Conservation (phyloP, 1,140 invertebrate species). For the Papilio glaucus region DNA sequence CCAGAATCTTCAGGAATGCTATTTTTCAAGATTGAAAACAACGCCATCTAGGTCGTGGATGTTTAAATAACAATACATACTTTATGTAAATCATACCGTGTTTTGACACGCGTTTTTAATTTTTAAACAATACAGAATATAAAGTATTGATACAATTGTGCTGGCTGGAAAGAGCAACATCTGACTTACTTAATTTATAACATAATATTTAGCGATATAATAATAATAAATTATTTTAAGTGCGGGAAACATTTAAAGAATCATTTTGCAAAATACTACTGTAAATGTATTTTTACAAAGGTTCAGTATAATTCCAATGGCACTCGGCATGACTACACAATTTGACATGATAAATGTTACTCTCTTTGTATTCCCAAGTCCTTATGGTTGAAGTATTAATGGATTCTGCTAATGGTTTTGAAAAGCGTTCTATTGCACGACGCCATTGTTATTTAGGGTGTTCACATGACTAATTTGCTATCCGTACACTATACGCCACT, state of each 20-base stretch:
- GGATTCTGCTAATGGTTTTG: constrained; percentile 36
- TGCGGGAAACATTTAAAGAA: neutral
- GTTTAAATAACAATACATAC: too few species aligned
- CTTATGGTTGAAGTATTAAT: constrained; percentile 37
- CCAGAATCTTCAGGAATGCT: too few species aligned
- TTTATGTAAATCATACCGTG: too few species aligned
- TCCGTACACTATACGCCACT: neutral
- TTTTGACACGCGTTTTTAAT: too few species aligned
- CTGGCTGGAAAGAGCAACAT: too few species aligned
- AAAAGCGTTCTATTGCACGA: constrained; percentile 31
- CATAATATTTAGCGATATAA: too few species aligned
- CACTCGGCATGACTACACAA: constrained; percentile 31
- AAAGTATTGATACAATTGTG: too few species aligned
- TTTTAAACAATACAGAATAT: too few species aligned
- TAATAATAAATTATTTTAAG: neutral
- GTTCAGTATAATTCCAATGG: constrained; percentile 25
- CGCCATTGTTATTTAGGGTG: constrained; percentile 24
- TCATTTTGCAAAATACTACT: neutral
- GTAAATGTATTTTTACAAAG: constrained; percentile 28
- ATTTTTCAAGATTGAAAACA: too few species aligned
- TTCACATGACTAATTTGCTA: constrained; percentile 14
- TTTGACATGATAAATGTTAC: constrained; percentile 36
- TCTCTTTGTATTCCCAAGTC: constrained; percentile 31
- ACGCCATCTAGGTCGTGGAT: too few species aligned
- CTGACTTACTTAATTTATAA: too few species aligned